Base-by-base conservation (phyloP, 2,797 vertebrate genomes). In the Tympanoctomys barrerae region DNA sequence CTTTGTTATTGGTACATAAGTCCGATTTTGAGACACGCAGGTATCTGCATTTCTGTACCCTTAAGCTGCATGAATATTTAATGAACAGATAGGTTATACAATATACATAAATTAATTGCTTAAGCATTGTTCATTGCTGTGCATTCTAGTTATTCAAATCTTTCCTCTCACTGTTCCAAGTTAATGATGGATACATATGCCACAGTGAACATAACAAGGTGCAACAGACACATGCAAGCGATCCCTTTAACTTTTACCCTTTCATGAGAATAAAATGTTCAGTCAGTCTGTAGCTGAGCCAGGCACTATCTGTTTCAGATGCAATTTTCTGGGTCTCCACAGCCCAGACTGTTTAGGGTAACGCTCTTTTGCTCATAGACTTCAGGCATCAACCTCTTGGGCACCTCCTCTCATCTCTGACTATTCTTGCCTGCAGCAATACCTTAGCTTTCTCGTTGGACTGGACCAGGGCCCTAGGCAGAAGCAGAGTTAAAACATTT, bases 71-170 rank as follows among this genome's bases (percentile, higher is more conserved):
- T 18, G 14, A 46, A 96, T 39, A 10, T 91, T 96, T 96, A 95
- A 93, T 70, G 36, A 85, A 64, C 31, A 85, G 39, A 33, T 85
- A 82, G 6, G 21, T 8, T 49, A 86, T 75, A 66, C 26, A 70
- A 90, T 22, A 11, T 22, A 71, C 39, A 93, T 49, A 94, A n/a
- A 81, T 95, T 92, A 93, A 91, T 66, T 85, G 14, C 33, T 33
- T 95, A 5, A 19, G 13, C 94, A 26, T 75, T n/a, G 7, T 28
- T 95, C 71, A 94, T 89, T 26, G 96, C 84, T 61, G 14, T 4
- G 11, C 39, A 83, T 88, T 97, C 94, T 95, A 82, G 6, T 14
- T 89, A 92, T 71, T 31, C 36, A 93, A 77, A 77, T 93, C 14
- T 94, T 89, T 82, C 21, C 52, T 87, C 21, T 91, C 33, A 81